These are phyloP conservation scores for Rhizoglyphus robini DNA, from an alignment of 1,140 invertebrate species.

Conservation along the genomic window DNA sequence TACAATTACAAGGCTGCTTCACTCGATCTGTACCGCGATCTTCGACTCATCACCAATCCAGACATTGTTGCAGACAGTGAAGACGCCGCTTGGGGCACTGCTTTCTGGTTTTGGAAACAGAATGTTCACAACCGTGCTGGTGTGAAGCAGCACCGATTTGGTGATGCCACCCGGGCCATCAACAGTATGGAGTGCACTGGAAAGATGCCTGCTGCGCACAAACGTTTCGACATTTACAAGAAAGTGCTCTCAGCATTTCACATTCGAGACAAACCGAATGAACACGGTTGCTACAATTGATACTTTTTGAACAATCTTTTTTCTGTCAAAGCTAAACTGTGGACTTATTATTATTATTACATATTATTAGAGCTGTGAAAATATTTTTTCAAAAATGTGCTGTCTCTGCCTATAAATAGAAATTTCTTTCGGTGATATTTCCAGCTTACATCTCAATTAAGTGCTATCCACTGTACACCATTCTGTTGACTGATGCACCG, in stretches of 20 bases:
- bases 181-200: slow-evolving; percentile 9
- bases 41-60: slow-evolving; percentile 19
- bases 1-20: slow-evolving; percentile 17
- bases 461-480: no score
- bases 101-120: slow-evolving; percentile 25
- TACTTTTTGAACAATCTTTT: no score
- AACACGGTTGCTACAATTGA: slow-evolving; percentile 9
- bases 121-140: slow-evolving; percentile 20
- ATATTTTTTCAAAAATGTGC: no score
- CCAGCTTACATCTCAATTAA: no score
- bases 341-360: no score
- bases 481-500: no score
- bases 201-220: slow-evolving; percentile 3
- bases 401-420: no score
- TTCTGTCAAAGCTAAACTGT: no score
- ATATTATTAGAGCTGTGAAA: no score
- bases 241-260: background rate
- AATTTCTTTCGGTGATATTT: no score
- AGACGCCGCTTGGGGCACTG: slow-evolving; percentile 21
- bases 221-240: background rate
- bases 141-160: slow-evolving; percentile 1
- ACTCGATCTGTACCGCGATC: background rate
- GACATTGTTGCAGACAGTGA: slow-evolving; percentile 23
- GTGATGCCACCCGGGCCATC: slow-evolving; percentile 7
- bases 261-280: background rate